Conservation (phyloP, 2,797 vertebrate species). For the Echiichthys vipera region DNA sequence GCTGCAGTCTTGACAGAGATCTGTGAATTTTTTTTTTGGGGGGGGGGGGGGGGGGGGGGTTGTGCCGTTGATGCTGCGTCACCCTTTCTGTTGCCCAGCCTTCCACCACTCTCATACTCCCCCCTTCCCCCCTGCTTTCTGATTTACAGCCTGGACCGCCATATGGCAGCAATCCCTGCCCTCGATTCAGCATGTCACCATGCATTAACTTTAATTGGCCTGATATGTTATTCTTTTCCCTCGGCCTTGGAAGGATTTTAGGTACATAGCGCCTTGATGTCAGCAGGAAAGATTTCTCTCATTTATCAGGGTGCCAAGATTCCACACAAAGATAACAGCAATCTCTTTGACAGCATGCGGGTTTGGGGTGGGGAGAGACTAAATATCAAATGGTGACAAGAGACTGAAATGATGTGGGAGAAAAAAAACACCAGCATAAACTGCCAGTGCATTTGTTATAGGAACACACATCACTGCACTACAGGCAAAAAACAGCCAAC, state of each 20-base stretch:
- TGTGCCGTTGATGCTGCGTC: constrained; percentile 55
- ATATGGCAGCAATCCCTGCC: constrained; percentile 85
- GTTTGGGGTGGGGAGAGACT: constrained; percentile 54
- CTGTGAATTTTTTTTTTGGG: constrained; percentile 47
- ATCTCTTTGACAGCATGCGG: constrained; percentile 74
- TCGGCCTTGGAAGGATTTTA: constrained; percentile 79
- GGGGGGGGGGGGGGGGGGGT: constrained; percentile 27
- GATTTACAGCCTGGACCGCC: constrained; percentile 80
- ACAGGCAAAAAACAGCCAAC: constrained; percentile 66
- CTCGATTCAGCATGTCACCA: constrained; percentile 82
- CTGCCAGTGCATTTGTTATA: constrained; percentile 66
- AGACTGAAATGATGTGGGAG: constrained; percentile 52
- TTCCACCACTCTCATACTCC: constrained; percentile 38
- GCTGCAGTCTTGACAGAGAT: constrained; percentile 46
- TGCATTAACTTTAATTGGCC: constrained; percentile 86
- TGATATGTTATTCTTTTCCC: constrained; percentile 82
- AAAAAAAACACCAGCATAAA: constrained; percentile 36
- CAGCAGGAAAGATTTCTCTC: constrained; percentile 74
- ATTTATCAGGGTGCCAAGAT: constrained; percentile 79
- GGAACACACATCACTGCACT: constrained; percentile 53
- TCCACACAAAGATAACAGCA: constrained; percentile 77
- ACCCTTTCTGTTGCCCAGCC: constrained; percentile 49
- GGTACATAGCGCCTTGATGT: constrained; percentile 76
- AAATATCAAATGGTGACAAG: constrained; percentile 69
- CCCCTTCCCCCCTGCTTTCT: constrained; percentile 40